These are phyloP conservation scores for Himalopsyche tibetana DNA, from an alignment of 2,888 invertebrate genomes.

Conservation along the genomic window DNA sequence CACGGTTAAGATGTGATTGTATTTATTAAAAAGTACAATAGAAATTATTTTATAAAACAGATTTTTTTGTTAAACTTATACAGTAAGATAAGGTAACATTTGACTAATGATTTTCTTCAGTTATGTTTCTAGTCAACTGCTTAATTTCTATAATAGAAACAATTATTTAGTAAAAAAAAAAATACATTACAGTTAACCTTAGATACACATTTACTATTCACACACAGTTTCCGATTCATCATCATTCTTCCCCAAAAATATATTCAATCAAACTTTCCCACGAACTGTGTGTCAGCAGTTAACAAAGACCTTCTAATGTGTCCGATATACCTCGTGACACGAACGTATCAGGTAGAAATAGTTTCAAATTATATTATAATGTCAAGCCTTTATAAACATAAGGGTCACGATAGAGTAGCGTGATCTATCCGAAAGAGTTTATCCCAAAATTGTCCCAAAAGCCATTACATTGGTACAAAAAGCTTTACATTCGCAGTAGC, in stretches of 20 bases:
- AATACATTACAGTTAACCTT: too few relatives aligned
- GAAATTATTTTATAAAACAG: too few relatives aligned
- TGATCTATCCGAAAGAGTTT: conserved; percentile 31
- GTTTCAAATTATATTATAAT: conserved; percentile 18
- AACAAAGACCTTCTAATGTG: conserved; percentile 1
- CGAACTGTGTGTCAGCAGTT: neutral
- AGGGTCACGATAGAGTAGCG: conserved; percentile 16
- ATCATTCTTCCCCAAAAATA: neutral
- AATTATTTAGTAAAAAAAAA: too few relatives aligned
- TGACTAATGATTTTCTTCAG: too few relatives aligned
- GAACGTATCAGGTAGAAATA: conserved; percentile 15
- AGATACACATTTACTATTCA: neutral
- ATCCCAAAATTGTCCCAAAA: conserved; percentile 26
- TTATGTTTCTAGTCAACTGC: too few relatives aligned
- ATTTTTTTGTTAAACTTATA: too few relatives aligned
- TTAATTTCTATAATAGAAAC: too few relatives aligned
- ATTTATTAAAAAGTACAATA: too few relatives aligned
- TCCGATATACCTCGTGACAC: neutral
- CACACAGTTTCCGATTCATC: neutral
- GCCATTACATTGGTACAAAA: conserved; percentile 21
- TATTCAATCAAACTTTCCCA: conserved; percentile 9
- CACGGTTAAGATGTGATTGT: too few relatives aligned
- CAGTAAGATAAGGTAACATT: too few relatives aligned
- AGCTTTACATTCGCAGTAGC: neutral
- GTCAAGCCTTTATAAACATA: conserved; percentile 18